These are phyloP conservation scores for Okamejei kenojei DNA, from an alignment of 2,797 vertebrate genomes.

Conservation along the genomic window DNA sequence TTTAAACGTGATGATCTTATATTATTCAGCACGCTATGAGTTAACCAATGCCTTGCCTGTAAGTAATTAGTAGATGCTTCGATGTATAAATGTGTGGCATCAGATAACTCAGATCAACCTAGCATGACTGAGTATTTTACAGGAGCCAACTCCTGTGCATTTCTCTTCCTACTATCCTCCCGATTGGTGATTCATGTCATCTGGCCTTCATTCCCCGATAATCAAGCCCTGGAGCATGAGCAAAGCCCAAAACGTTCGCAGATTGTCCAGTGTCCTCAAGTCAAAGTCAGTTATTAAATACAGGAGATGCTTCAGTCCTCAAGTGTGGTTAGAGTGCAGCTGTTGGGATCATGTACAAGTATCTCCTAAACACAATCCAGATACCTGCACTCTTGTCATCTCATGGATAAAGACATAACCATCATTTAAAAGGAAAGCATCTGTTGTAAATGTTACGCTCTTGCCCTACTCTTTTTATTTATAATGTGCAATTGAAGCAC, in stretches of 20 bases:
- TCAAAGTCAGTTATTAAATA: not conserved
- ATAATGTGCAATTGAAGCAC: not conserved
- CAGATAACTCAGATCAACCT: not conserved
- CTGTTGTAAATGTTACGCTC: constrained; percentile 34
- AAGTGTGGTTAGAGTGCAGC: constrained; percentile 4
- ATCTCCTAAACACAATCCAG: constrained; percentile 16
- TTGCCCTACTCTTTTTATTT: not conserved
- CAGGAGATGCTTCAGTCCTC: not conserved
- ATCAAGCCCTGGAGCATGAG: not conserved
- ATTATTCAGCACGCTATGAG: not conserved
- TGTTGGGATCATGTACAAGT: constrained; percentile 24
- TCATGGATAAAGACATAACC: not conserved
- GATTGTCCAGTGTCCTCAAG: constrained; percentile 21
- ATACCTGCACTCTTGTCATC: not conserved
- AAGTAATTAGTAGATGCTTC: constrained; percentile 2
- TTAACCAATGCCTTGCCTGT: constrained; percentile 8
- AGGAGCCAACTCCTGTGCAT: constrained; percentile 5
- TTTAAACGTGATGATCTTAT: not conserved
- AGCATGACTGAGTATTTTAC: constrained; percentile 11
- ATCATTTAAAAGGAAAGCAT: constrained; percentile 34
- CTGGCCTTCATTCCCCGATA: constrained; percentile 22
- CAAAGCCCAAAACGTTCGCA: constrained; percentile 2
- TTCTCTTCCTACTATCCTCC: not conserved
- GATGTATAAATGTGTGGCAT: not conserved
- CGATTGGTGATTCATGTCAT: constrained; percentile 25